Conservation (phyloP, 1,140 invertebrate species). For the Oncopeltus fasciatus region DNA sequence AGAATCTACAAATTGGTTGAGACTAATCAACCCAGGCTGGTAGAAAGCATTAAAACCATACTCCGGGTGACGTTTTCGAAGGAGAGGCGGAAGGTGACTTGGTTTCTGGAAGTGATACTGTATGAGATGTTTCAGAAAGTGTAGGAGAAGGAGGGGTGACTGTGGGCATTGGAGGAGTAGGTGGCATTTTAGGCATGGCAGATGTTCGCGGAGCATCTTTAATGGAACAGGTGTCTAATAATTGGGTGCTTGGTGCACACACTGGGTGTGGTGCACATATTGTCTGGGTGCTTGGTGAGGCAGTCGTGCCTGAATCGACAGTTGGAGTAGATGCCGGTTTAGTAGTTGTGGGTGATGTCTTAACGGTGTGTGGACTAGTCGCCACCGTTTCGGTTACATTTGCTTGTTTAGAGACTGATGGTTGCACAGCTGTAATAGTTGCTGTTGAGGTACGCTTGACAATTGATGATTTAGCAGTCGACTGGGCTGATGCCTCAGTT, state of each 20-base stretch:
- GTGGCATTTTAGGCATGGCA: constrained; percentile 27
- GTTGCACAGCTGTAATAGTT: too few relatives aligned
- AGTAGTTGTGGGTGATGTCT: background rate
- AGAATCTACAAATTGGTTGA: background rate
- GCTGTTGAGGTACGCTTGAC: too few relatives aligned
- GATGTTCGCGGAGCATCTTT: constrained; percentile 22
- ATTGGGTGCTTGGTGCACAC: too few relatives aligned
- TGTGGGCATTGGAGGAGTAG: constrained; percentile 23
- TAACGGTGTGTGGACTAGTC: too few relatives aligned
- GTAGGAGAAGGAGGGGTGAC: constrained; percentile 8
- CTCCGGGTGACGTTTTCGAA: constrained; percentile 18
- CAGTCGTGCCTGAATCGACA: too few relatives aligned
- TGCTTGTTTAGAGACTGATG: too few relatives aligned
- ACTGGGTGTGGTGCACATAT: too few relatives aligned
- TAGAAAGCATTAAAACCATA: constrained; percentile 12
- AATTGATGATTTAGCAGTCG: background rate
- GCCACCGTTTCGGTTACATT: too few relatives aligned
- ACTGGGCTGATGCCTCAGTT: background rate
- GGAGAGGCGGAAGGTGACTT: constrained; percentile 16
- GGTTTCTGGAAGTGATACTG: background rate
- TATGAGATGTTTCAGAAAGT: background rate
- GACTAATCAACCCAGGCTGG: too few relatives aligned
- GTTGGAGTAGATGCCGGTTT: background rate
- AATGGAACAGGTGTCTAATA: too few relatives aligned
- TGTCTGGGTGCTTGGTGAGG: too few relatives aligned